Base-by-base conservation (phyloP, 2,797 vertebrate species). In the Gorsachius magnificus region DNA sequence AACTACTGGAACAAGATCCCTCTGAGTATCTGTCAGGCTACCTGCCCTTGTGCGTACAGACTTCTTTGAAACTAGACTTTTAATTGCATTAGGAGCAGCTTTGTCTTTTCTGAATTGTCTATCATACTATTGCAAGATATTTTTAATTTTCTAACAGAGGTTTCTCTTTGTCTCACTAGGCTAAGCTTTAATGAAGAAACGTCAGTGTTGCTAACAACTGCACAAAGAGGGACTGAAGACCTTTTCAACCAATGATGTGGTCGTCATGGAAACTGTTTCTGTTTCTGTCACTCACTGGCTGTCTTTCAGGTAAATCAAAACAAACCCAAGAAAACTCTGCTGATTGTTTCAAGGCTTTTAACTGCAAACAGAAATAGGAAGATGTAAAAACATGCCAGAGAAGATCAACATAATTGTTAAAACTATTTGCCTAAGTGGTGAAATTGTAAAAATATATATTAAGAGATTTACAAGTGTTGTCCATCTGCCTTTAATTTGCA, bases 221-320 rank as follows among this genome's bases (percentile, higher is more conserved):
- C 94, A 91, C 95, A 96, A 97, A 98, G 97, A 97, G 54, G 97
- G 98, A 98, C 89, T 16, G 91, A 95, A 95, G 94, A 97, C 98
- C 98, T 98, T 98, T 95, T 97, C 82, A 92, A 98, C 97, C 97
- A 98, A 99, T 96, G 97, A 99, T 99, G 99, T 98, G 98, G 98
- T 99, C 98, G 97, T 98, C 98, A 98, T 99, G 99, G 99, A 99
- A 98, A 99, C 98, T 98, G 89, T 97, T 99, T 97, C 98, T 99
- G 83, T 96, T 99, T 97, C 98, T 99, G 97, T 99, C 99, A 96
- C 93, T 99, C 97, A 98, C 98, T 97, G 98, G 98, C 95, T 98
- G 97, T 98, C 98, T 99, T 98, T 99, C 99, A 99, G 99, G 99
- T 99, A 99, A 98, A 98, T 57, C 68, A 72, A 95, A 96, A 91